Evolutionary conservation across 2,888 invertebrate species (phyloP).

Genomic region (Ochlodes sylvanus): DNA sequence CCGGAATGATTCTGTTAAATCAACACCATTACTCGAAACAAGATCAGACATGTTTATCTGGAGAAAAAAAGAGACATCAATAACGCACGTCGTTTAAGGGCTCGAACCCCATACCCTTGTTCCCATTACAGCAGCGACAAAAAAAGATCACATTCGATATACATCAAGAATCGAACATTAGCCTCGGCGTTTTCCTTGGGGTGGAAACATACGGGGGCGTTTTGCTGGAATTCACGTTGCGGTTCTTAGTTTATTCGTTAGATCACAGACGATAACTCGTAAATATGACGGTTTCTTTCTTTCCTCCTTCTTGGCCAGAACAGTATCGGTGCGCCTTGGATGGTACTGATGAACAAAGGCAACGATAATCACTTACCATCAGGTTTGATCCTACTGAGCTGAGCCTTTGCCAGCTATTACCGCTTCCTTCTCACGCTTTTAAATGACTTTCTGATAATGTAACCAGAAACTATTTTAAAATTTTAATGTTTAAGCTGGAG

Average conservation of each 20-base stretch:
- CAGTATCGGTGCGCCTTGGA: too few relatives aligned
- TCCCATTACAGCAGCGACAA: constrained; percentile 57
- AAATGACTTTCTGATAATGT: too few relatives aligned
- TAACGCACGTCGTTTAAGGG: constrained; percentile 66
- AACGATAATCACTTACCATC: too few relatives aligned
- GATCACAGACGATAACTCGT: too few relatives aligned
- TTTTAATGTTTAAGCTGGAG: too few relatives aligned
- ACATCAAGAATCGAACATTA: constrained; percentile 81
- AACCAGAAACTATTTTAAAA: too few relatives aligned
- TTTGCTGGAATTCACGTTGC: constrained; percentile 26
- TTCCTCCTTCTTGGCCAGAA: too few relatives aligned
- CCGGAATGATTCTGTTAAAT: constrained; percentile 55
- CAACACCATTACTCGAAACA: constrained; percentile 57
- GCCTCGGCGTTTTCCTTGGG: constrained; percentile 53
- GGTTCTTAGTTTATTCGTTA: not conserved
- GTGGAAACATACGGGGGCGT: constrained; percentile 50
- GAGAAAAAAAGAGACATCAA: constrained; percentile 70
- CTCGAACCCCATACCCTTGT: constrained; percentile 50
- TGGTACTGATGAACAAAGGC: too few relatives aligned
- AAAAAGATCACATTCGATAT: constrained; percentile 76
- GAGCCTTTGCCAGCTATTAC: too few relatives aligned
- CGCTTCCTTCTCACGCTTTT: too few relatives aligned
- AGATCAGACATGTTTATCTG: constrained; percentile 73
- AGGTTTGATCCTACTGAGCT: too few relatives aligned
- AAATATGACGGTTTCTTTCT: too few relatives aligned